Evolutionary conservation across 2,888 invertebrate genomes (phyloP).

Genomic region (Cantharis nigra): DNA sequence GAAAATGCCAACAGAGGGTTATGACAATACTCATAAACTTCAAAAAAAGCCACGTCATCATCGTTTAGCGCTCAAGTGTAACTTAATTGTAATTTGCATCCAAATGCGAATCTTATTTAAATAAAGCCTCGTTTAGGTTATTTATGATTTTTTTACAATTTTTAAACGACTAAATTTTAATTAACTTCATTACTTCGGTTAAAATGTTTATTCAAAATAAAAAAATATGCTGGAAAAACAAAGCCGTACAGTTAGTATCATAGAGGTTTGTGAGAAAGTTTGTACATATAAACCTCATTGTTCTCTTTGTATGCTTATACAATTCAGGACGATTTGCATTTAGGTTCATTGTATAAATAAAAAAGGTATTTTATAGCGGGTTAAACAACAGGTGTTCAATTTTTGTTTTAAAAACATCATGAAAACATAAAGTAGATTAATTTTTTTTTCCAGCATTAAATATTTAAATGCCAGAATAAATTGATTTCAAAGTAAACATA

Average conservation of each 20-base stretch:
- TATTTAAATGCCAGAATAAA: neutral
- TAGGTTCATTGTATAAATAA: constrained; percentile 7
- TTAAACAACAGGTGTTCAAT: constrained; percentile 19
- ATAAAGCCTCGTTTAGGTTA: neutral
- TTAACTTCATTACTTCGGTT: neutral
- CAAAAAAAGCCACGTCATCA: neutral
- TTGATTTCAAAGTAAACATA: neutral
- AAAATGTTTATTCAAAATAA: neutral
- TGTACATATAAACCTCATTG: neutral
- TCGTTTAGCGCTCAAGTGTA: neutral
- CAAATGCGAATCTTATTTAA: neutral
- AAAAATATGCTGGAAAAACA: neutral
- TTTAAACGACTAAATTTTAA: neutral
- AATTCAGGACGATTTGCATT: constrained; percentile 6
- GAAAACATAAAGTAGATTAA: constrained; percentile 5
- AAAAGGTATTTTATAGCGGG: constrained; percentile 1
- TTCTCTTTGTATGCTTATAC: neutral
- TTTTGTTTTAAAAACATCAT: constrained; percentile 4
- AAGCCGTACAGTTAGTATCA: neutral
- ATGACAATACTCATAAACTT: too few relatives aligned
- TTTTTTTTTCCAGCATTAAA: constrained; percentile 5
- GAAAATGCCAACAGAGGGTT: too few relatives aligned
- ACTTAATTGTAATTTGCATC: neutral
- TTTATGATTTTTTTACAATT: neutral
- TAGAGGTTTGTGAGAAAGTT: neutral